phyloP scores from a whole-genome alignment of 53 echinoderm and acorn worm genomes.

The Stichopus horrens region DNA sequence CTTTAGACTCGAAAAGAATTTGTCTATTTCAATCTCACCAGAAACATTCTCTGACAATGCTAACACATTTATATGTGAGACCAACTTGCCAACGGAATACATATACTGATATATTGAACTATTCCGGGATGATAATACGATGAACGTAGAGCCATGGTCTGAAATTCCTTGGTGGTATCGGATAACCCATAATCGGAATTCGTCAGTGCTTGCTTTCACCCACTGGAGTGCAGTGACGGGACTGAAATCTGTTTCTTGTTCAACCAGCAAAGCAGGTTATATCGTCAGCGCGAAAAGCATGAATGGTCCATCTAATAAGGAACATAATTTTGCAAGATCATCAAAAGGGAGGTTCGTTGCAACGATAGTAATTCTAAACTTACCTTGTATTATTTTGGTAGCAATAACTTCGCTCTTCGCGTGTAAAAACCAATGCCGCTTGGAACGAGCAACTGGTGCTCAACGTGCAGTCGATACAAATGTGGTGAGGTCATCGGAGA shows the following conservation, averaged over 20 bases:
- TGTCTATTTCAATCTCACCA: background rate
- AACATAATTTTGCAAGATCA: no score
- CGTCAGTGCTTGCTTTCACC: background rate
- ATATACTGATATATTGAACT: background rate
- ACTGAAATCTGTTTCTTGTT: background rate
- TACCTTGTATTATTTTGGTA: no score
- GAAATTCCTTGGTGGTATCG: background rate
- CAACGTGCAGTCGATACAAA: no score
- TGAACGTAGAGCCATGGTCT: background rate
- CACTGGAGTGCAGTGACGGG: background rate
- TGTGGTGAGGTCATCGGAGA: no score
- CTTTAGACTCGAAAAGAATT: background rate
- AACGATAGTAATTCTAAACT: no score
- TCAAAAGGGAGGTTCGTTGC: no score
- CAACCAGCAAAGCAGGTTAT: background rate
- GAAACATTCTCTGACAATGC: background rate
- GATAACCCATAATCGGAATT: background rate
- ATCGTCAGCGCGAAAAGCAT: background rate
- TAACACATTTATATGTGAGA: background rate
- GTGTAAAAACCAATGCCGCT: no score
- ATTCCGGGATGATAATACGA: background rate
- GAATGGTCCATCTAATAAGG: no score
- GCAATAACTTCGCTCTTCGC: no score
- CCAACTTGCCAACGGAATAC: background rate
- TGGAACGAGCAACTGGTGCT: no score